Conservation (phyloP, 2,888 invertebrate species). For the Polydrusus cervinus region DNA sequence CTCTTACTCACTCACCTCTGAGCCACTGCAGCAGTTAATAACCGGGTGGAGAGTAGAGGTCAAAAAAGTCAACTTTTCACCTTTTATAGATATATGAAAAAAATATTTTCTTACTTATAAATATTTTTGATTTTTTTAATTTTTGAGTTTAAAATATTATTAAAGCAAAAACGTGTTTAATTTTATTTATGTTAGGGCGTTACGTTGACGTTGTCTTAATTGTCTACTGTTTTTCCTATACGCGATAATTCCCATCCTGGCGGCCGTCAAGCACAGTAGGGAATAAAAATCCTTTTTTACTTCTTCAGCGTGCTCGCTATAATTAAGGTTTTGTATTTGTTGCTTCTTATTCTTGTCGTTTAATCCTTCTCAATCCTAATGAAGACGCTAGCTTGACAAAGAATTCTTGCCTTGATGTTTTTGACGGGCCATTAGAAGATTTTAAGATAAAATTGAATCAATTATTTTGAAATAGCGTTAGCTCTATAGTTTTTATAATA, state of each 20-base stretch:
- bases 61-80: too few relatives aligned
- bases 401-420: background rate
- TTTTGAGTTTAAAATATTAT: too few relatives aligned
- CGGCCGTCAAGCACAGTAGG: background rate
- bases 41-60: too few relatives aligned
- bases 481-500: too few relatives aligned
- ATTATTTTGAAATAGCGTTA: too few relatives aligned
- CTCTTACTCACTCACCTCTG: too few relatives aligned
- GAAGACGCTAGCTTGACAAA: conserved; percentile 3
- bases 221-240: background rate
- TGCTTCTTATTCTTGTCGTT: conserved; percentile 15
- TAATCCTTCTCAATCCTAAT: conserved; percentile 12
- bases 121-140: too few relatives aligned
- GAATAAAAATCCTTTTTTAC: conserved; percentile 9
- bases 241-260: background rate
- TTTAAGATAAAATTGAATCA: background rate
- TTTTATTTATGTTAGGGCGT: background rate
- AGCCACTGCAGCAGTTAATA: too few relatives aligned
- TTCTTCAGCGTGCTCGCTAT: background rate
- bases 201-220: background rate
- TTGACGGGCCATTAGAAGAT: conserved; percentile 4
- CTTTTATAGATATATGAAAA: too few relatives aligned
- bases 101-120: too few relatives aligned
- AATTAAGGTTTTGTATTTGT: conserved; percentile 4
- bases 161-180: background rate